phyloP scores from a whole-genome alignment of 2,888 invertebrate genomes.

The Altica lythri region DNA sequence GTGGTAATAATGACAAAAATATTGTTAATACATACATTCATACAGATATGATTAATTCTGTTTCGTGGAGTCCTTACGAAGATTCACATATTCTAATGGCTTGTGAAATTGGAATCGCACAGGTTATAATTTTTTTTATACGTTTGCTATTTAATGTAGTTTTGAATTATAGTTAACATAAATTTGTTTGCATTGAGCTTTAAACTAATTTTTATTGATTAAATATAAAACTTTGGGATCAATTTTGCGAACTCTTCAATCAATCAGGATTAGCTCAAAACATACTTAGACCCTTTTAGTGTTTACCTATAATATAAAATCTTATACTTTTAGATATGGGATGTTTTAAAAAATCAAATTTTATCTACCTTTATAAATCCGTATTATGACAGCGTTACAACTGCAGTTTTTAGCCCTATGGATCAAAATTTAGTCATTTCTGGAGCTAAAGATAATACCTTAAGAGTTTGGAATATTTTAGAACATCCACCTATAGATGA shows the following conservation, averaged over 20 bases:
- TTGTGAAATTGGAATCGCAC: slow-evolving; percentile 70
- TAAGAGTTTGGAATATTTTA: slow-evolving; percentile 68
- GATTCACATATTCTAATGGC: slow-evolving; percentile 64
- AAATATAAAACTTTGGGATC: too few relatives aligned
- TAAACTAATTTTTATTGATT: too few relatives aligned
- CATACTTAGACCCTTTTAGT: too few relatives aligned
- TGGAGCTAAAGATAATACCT: slow-evolving; percentile 68
- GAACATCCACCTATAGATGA: slow-evolving; percentile 55
- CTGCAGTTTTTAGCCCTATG: slow-evolving; percentile 68
- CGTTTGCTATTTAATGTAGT: neutral
- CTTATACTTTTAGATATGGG: slow-evolving; percentile 66
- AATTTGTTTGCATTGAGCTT: neutral
- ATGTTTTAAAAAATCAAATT: slow-evolving; percentile 61
- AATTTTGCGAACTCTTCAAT: too few relatives aligned
- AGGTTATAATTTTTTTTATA: slow-evolving; percentile 58
- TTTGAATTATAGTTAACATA: slow-evolving; percentile 1
- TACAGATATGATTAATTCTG: slow-evolving; percentile 29
- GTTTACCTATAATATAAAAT: too few relatives aligned
- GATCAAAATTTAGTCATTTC: slow-evolving; percentile 66
- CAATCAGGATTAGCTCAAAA: too few relatives aligned
- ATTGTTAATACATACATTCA: slow-evolving; percentile 31
- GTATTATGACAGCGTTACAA: slow-evolving; percentile 61
- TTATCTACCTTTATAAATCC: slow-evolving; percentile 67
- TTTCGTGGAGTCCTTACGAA: slow-evolving; percentile 51
- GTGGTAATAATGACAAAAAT: slow-evolving; percentile 25